Evolutionary conservation across 2,113 vertebrate genomes (phyloP).

Genomic region (Megaceryle maxima): DNA sequence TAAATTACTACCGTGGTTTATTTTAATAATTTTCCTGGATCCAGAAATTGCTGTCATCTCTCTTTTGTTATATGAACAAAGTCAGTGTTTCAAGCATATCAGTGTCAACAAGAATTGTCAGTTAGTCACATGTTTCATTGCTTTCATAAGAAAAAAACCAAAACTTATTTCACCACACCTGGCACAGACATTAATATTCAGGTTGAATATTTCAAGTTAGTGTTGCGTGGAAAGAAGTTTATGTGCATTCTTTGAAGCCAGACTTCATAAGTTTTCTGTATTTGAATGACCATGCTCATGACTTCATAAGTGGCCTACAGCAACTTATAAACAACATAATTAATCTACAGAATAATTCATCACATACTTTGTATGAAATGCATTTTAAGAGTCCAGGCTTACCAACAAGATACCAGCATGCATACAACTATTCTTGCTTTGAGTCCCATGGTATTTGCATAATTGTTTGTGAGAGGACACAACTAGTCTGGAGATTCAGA

Average conservation of each 20-base stretch:
- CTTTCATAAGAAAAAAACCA: conserved; percentile 20
- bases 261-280: conserved; percentile 65
- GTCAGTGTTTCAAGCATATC: conserved; percentile 49
- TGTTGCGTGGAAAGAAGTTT: conserved; percentile 63
- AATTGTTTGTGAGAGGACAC: not conserved
- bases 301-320: conserved; percentile 62
- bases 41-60: not conserved
- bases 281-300: conserved; percentile 65
- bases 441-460: not conserved
- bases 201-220: conserved; percentile 57
- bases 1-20: not conserved
- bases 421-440: not conserved
- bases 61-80: conserved; percentile 45
- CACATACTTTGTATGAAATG: not conserved
- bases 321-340: conserved; percentile 54
- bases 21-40: conserved; percentile 30
- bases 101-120: conserved; percentile 47
- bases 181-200: conserved; percentile 65
- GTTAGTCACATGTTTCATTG: conserved; percentile 44
- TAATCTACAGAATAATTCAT: conserved; percentile 62
- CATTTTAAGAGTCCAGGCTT: conserved; percentile 40
- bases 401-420: not conserved
- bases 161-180: conserved; percentile 50
- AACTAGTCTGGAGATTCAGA: not conserved
- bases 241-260: conserved; percentile 63